Base-by-base conservation (phyloP, 2,113 vertebrate genomes). In the Balaeniceps rex region DNA sequence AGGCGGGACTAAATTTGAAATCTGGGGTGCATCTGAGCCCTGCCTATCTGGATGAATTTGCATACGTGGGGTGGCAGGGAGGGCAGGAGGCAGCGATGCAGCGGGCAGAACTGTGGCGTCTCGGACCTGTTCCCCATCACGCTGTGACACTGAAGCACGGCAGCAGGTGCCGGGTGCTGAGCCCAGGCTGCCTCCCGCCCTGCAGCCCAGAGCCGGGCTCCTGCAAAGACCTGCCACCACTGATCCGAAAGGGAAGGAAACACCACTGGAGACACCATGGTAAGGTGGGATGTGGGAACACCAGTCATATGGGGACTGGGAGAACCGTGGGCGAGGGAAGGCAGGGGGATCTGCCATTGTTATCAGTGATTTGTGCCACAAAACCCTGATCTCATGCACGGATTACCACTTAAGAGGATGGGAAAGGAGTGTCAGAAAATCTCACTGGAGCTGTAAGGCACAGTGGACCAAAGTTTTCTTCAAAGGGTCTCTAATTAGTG, bases 61-160 rank as follows among this genome's bases (percentile, higher is more conserved):
- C 47, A 11, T 19, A 4, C 3, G 5, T 2, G 12, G 26, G 52
- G 17, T 25, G 54, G 31, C 3, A 4, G 38, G 68, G 33, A 51
- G 88, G 52, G 51, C 70, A 40, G 85, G 24, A 63, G 92, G 70
- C 61, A 42, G 76, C 3, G 76, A 46, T 91, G 83, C 64, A n/a
- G 57, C 8, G 2, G 75, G 77, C 85, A 88, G 82, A 87, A 58
- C n/a, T 36, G 49, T 14, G 19, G 83, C 46, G 60, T 33, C 94
- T 72, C 70, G 96, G 97, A 98, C 96, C 95, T 87, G 29, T 36
- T 46, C 69, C n/a, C 26, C 55, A 21, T 55, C 5, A 52, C n/a
- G 9, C 93, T 49, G 88, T 94, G 98, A 98, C 98, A 90, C 97
- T 93, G 94, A 95, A 14, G 82, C 11, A 11, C 94, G 40, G 92